phyloP scores from a whole-genome alignment of 2,797 vertebrate species.

The Diplodus sargus region DNA sequence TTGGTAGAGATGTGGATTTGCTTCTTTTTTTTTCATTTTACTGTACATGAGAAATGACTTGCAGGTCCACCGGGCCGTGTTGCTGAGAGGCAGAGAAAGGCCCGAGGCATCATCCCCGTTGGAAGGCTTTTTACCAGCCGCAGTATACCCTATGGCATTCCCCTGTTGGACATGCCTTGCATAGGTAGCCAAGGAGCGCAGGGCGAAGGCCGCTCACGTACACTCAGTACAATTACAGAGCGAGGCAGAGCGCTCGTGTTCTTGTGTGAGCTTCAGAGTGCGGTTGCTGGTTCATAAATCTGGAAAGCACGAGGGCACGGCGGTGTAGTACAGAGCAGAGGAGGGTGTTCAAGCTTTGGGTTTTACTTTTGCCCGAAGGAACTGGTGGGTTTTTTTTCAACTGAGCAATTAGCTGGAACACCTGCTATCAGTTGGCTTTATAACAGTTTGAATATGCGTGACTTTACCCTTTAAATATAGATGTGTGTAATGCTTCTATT shows the following conservation, averaged over 20 bases:
- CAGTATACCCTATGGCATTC: slow-evolving; percentile 48
- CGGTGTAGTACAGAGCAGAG: background rate
- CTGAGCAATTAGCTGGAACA: slow-evolving; percentile 5
- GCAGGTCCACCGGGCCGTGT: slow-evolving; percentile 53
- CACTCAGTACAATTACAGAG: slow-evolving; percentile 14
- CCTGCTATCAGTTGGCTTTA: slow-evolving; percentile 15
- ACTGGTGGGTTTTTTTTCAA: background rate
- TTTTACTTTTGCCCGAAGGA: background rate
- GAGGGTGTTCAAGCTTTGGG: background rate
- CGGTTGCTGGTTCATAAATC: slow-evolving; percentile 24
- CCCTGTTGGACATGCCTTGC: slow-evolving; percentile 50
- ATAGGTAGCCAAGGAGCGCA: slow-evolving; percentile 54
- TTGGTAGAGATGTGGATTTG: slow-evolving; percentile 57
- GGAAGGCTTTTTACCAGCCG: slow-evolving; percentile 63
- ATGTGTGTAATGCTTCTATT: background rate
- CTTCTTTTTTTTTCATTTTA: slow-evolving; percentile 1
- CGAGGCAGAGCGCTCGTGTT: slow-evolving; percentile 1
- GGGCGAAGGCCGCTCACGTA: slow-evolving; percentile 32
- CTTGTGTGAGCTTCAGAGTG: slow-evolving; percentile 16
- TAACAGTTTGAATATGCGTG: background rate
- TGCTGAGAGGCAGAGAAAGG: slow-evolving; percentile 53
- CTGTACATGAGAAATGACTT: slow-evolving; percentile 64
- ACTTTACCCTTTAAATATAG: background rate
- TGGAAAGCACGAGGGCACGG: background rate
- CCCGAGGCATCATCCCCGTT: slow-evolving; percentile 66